Conservation (phyloP, 2,113 vertebrate species). For the Etia nguti region DNA sequence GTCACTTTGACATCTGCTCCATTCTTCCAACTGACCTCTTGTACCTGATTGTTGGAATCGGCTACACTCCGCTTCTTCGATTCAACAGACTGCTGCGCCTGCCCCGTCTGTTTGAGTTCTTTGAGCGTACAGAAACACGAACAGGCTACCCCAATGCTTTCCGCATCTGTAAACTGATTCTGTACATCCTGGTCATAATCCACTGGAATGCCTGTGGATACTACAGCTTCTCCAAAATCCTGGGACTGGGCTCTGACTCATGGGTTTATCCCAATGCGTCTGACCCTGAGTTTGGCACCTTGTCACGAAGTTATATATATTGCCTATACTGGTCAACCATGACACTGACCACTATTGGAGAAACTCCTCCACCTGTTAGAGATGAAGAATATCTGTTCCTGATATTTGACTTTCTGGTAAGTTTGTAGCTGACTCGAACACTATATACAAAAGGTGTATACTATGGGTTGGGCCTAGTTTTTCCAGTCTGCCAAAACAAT, state of each 20-base stretch:
- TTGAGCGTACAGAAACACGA: conserved; percentile 90
- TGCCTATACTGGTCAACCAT: conserved; percentile 96
- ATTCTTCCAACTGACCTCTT: conserved; percentile 87
- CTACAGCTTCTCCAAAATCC: conserved; percentile 90
- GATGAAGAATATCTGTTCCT: conserved; percentile 96
- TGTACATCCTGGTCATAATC: conserved; percentile 95
- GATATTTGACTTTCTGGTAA: conserved; percentile 90
- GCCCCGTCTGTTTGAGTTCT: conserved; percentile 91
- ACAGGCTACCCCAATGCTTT: conserved; percentile 91
- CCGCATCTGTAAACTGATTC: conserved; percentile 86
- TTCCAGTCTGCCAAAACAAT: neutral
- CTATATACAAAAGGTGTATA: neutral
- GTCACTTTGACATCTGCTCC: conserved; percentile 86
- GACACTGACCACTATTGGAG: conserved; percentile 94
- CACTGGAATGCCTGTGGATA: conserved; percentile 97
- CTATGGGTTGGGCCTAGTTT: neutral
- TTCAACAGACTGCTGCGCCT: conserved; percentile 91
- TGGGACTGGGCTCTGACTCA: conserved; percentile 88
- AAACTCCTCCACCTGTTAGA: conserved; percentile 86
- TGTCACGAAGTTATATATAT: conserved; percentile 85
- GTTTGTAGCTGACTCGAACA: neutral
- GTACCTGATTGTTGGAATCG: conserved; percentile 78
- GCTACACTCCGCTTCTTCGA: conserved; percentile 83
- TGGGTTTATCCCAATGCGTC: conserved; percentile 96
- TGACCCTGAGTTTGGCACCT: conserved; percentile 80